A percentile compares a stretch with the other conserved stretches of the same genome.
Conservation (phyloP, 1,140 invertebrate species). For the Dolichoris vasculosae region DNA sequence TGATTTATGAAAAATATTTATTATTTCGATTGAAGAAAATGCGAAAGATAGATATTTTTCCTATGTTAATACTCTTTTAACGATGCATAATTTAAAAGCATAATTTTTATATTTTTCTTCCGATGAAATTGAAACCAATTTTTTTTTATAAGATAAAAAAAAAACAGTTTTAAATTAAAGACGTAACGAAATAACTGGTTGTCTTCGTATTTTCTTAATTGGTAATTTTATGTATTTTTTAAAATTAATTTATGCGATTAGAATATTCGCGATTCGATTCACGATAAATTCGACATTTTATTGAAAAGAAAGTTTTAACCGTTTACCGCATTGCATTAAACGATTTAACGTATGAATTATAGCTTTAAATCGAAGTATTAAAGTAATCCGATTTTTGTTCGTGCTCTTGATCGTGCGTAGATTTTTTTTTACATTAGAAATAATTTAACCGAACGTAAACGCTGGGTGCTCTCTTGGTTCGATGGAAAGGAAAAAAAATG, state of each 20-base stretch:
- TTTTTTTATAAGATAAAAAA: background rate
- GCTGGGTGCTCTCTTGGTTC: background rate
- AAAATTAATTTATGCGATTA: background rate
- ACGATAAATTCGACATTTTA: background rate
- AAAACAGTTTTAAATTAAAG: background rate
- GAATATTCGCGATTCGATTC: background rate
- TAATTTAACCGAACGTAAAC: conserved; percentile 15
- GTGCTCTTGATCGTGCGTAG: background rate
- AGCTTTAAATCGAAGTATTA: conserved; percentile 26
- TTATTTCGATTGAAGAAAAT: background rate
- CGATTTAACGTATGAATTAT: background rate
- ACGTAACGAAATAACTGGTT: background rate
- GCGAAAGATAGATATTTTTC: background rate
- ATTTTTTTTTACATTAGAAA: conserved; percentile 14
- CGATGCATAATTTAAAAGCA: background rate
- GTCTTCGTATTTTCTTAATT: background rate
- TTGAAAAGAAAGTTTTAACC: background rate
- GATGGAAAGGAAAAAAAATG: background rate
- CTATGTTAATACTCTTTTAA: background rate
- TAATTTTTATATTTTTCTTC: background rate
- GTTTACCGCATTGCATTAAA: background rate
- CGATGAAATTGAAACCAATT: background rate
- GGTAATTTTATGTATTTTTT: background rate
- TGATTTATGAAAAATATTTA: background rate
- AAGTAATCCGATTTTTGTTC: conserved; percentile 9